Percentiles rank a stretch among this genome's conserved stretches.
These are phyloP conservation scores for Cydia strobilella DNA, from an alignment of 1,140 invertebrate genomes.

Conservation along the genomic window DNA sequence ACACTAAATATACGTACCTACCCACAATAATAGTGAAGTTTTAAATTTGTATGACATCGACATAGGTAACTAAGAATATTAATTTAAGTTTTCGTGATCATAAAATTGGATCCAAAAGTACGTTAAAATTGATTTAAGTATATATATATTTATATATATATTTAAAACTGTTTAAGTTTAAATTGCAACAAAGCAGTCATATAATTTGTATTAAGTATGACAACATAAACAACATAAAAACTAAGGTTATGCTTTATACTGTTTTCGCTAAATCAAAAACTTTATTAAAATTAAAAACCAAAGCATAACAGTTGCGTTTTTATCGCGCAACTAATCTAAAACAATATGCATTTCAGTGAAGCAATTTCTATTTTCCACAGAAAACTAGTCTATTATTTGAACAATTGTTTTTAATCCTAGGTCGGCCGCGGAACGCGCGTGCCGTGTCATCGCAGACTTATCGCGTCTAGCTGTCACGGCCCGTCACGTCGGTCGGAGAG, in stretches of 20 bases:
- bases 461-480: slow-evolving; percentile 58
- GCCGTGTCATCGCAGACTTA: slow-evolving; percentile 61
- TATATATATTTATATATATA: too few relatives aligned
- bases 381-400: slow-evolving; percentile 8
- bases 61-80: too few relatives aligned
- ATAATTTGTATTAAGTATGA: too few relatives aligned
- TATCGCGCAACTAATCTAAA: neutral
- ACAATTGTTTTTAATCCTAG: slow-evolving; percentile 25
- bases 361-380: neutral
- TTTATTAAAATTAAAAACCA: neutral
- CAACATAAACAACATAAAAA: too few relatives aligned
- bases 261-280: neutral
- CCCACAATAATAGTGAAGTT: too few relatives aligned
- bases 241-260: neutral
- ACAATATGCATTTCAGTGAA: neutral
- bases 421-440: slow-evolving; percentile 46
- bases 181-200: too few relatives aligned
- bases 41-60: too few relatives aligned
- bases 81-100: too few relatives aligned
- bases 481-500: slow-evolving; percentile 45
- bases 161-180: too few relatives aligned
- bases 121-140: too few relatives aligned
- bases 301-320: neutral
- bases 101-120: too few relatives aligned
- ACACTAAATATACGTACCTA: too few relatives aligned